Evolutionary conservation across 2,888 invertebrate genomes (phyloP).

Genomic region (Drosophila bunnanda): DNA sequence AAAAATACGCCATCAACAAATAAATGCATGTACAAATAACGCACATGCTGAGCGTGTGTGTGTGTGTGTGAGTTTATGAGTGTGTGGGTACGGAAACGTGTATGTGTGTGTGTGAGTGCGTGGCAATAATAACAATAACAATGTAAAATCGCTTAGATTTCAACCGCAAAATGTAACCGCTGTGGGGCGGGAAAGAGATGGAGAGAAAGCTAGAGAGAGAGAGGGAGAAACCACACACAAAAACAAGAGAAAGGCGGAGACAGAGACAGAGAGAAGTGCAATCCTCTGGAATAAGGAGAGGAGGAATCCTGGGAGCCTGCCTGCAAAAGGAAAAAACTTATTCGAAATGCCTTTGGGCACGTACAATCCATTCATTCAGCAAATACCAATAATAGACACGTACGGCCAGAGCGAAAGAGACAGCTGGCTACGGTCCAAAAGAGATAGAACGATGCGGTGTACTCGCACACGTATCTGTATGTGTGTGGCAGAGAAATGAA

Average conservation of each 20-base stretch:
- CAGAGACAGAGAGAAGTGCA: conserved; percentile 26
- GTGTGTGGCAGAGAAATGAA: conserved; percentile 39
- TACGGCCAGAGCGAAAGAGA: conserved; percentile 46
- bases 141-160: conserved; percentile 81
- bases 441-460: conserved; percentile 17
- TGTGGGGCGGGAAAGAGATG: not conserved
- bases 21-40: conserved; percentile 70
- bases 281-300: conserved; percentile 17
- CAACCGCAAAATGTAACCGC: conserved; percentile 66
- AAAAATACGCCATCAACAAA: conserved; percentile 74
- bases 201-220: conserved; percentile 1
- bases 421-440: conserved; percentile 4
- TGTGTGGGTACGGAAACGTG: not conserved
- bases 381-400: conserved; percentile 80
- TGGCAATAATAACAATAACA: conserved; percentile 78
- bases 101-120: conserved; percentile 18
- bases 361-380: conserved; percentile 80
- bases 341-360: conserved; percentile 76
- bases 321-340: conserved; percentile 55
- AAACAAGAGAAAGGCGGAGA: conserved; percentile 68
- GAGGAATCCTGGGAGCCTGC: not conserved
- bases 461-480: not conserved
- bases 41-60: conserved; percentile 11
- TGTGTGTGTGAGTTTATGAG: conserved; percentile 1
- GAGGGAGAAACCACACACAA: conserved; percentile 35